These are phyloP conservation scores for Drosophila seguyi DNA, from an alignment of 1,140 invertebrate genomes.

Conservation along the genomic window DNA sequence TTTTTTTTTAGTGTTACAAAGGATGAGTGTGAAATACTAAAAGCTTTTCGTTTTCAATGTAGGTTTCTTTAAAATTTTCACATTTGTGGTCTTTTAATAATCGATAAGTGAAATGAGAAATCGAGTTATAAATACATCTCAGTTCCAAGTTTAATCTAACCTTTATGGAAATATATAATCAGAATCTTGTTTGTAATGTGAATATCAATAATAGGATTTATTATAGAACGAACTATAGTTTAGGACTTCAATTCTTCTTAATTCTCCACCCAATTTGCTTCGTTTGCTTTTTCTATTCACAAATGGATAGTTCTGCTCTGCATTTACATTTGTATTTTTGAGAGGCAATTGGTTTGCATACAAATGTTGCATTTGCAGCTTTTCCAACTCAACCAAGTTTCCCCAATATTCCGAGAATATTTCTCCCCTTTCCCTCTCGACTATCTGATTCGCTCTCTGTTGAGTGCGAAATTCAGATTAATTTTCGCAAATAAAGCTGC, in stretches of 20 bases:
- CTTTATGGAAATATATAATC: no score
- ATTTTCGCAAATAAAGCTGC: no score
- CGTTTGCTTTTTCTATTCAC: constrained; percentile 16
- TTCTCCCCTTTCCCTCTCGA: background rate
- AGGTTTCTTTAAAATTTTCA: constrained; percentile 24
- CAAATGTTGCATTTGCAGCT: constrained; percentile 33
- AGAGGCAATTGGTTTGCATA: constrained; percentile 35
- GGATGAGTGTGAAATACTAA: constrained; percentile 47
- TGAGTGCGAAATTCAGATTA: no score
- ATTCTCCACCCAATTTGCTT: no score
- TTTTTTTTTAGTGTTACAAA: background rate
- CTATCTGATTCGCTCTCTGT: no score
- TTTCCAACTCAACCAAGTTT: background rate
- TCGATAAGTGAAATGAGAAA: no score
- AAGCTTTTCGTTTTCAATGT: constrained; percentile 71
- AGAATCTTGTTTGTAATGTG: background rate
- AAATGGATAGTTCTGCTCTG: constrained; percentile 25
- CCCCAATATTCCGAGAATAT: background rate
- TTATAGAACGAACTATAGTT: no score
- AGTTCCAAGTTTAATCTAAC: no score
- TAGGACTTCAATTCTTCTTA: no score
- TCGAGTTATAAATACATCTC: background rate
- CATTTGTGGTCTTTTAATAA: no score
- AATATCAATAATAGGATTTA: background rate
- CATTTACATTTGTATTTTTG: background rate